Evolutionary conservation across 2,888 invertebrate genomes (phyloP), one percentile per base, ranked within the genome.

Genomic region (Oligia strigilis): DNA sequence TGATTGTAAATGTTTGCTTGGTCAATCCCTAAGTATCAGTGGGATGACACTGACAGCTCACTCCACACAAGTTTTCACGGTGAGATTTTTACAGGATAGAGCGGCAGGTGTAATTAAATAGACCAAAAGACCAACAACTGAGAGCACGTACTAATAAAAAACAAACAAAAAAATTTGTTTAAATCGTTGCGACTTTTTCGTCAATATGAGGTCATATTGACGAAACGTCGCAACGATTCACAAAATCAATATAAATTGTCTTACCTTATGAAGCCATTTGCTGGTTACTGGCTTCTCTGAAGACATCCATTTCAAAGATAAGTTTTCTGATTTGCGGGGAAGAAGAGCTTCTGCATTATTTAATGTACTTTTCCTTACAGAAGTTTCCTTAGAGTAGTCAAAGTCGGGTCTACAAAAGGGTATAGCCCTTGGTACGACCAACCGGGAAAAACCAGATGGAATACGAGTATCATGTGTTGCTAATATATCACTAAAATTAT

Each of bases 211-310:
- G 29, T 29, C 29, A 29, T 29, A 29, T 29, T 29, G 29, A 29
- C 29, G 29, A 29, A 29, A 29, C 29, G 29, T 29, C 29, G 29
- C 29, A 29, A 29, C 29, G 29, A 29, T 29, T 29, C 29, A 29
- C 29, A 5, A 70, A 71, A 82, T 58, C 0, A 40, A n/a, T 23
- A 9, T 58, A 58, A 60, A 40, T 60, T n/a, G n/a, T 43, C 72
- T 81, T 72, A 85, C 85, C 80, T 75, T 4, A 46, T 80, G 29
- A 9, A 75, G 40, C 58, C 72, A 66, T 66, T 84, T 85, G n/a
- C 36, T 55, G 14, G 62, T 55, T 19, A 23, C 1, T n/a, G 60
- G 49, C 23, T 60, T 23, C 40, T 72, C 17, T 11, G 29, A 66
- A 65, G 36, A 14, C 1, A 69, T 19, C 23, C 4, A 17, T 19